Percentiles rank a stretch among this genome's conserved stretches.
Conservation (phyloP, 2,888 invertebrate genomes). For the Ferrisia virgata region DNA sequence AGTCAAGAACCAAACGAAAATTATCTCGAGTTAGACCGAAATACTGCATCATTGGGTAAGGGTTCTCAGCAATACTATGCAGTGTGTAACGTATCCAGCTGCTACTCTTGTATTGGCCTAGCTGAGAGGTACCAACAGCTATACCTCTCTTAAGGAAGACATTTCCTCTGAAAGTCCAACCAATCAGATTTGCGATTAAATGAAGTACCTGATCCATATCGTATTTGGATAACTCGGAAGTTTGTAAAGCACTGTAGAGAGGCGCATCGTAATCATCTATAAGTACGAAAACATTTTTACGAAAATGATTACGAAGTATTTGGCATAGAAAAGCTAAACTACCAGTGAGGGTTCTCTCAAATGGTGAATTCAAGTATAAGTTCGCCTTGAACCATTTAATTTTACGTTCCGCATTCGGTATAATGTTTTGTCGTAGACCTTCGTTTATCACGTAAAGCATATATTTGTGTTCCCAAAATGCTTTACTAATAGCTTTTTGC, state of each 20-base stretch:
- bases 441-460: not conserved
- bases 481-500: not conserved
- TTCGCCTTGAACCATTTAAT: not conserved
- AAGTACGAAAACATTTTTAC: not conserved
- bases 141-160: not conserved
- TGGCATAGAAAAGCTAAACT: not conserved
- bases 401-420: not conserved
- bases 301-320: not conserved
- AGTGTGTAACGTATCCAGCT: not conserved
- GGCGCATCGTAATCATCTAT: constrained; percentile 25
- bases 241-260: not conserved
- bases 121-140: not conserved
- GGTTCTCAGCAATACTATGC: not conserved
- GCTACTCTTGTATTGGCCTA: not conserved
- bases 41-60: not conserved
- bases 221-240: not conserved
- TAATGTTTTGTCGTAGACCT: not conserved
- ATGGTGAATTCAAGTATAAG: not conserved
- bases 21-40: not conserved
- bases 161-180: not conserved
- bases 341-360: not conserved
- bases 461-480: constrained; percentile 12
- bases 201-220: not conserved
- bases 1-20: not conserved
- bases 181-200: not conserved